Conservation (phyloP, 2,113 vertebrate genomes). For the Oryctolagus cuniculus region mOryCun1.1 NC_091438.1:141823501-141824000, state of each 20-base stretch:
- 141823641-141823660: no score
- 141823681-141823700: not conserved
- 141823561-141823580: no score
- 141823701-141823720: no score
- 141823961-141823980: not conserved
- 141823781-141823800: no score
- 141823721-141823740: not conserved
- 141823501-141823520: no score
- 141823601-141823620: no score
- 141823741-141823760: not conserved
- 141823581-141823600: no score
- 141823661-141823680: not conserved
- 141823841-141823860: not conserved
- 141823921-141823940: not conserved
- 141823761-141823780: not conserved
- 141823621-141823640: no score
- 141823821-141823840: not conserved
- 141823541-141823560: no score
- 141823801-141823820: not conserved
- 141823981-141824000: not conserved
- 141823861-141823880: not conserved
- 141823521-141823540: no score
- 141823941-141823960: not conserved
- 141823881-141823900: not conserved
- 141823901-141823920: not conserved